Conservation (phyloP, 2,888 invertebrate species). For the Dione vanillae region DNA sequence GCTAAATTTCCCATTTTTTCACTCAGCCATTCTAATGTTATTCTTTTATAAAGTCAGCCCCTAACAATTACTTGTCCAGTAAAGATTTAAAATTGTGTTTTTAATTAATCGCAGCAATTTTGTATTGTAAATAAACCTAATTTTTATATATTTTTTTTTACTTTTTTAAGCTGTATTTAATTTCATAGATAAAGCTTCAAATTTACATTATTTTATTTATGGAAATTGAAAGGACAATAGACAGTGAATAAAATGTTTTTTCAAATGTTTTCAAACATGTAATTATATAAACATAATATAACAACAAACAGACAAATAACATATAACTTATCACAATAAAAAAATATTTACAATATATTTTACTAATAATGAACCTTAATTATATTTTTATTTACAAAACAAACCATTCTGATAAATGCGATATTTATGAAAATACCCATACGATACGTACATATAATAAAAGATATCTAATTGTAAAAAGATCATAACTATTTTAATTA, state of each 20-base stretch:
- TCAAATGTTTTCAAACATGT: neutral
- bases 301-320: conserved; percentile 31
- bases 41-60: no score
- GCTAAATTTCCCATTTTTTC: no score
- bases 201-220: no score
- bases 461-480: neutral
- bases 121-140: no score
- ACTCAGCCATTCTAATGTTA: no score
- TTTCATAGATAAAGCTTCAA: no score
- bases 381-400: conserved; percentile 25
- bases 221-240: no score
- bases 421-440: conserved; percentile 17
- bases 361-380: neutral
- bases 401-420: conserved; percentile 29
- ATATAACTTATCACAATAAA: conserved; percentile 38
- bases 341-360: conserved; percentile 33
- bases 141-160: no score
- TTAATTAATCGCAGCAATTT: no score
- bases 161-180: neutral
- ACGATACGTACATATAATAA: neutral
- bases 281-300: conserved; percentile 23
- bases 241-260: neutral
- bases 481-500: no score
- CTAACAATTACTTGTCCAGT: no score
- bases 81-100: no score